Evolutionary conservation across 2,888 invertebrate genomes (phyloP).

Genomic region (Thelaira solivaga): DNA sequence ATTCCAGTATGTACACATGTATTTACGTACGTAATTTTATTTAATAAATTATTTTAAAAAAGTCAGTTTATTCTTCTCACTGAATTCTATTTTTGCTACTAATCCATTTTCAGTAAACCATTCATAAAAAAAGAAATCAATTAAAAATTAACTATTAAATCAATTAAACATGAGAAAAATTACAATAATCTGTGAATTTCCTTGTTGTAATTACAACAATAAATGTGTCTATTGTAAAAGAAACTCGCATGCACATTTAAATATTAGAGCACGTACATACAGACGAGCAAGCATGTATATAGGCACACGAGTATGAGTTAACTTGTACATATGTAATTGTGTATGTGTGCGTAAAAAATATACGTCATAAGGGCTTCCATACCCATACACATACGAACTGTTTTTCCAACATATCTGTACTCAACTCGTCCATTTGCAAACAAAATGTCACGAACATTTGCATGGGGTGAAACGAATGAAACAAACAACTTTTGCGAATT

Average conservation of each 20-base stretch:
- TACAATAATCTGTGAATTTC: constrained; percentile 30
- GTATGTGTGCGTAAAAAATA: background rate
- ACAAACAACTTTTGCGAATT: constrained; percentile 29
- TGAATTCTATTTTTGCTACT: no score
- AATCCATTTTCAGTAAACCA: background rate
- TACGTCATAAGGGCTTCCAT: constrained; percentile 44
- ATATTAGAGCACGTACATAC: background rate
- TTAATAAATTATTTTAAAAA: background rate
- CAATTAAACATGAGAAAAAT: constrained; percentile 1
- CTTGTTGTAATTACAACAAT: constrained; percentile 5
- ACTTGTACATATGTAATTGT: background rate
- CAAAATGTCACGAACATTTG: constrained; percentile 10
- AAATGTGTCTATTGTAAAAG: background rate
- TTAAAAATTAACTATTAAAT: background rate
- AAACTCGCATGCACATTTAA: constrained; percentile 15
- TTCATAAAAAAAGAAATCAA: constrained; percentile 5
- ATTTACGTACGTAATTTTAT: no score
- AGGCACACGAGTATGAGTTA: background rate
- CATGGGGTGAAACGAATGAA: constrained; percentile 20
- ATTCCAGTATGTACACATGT: no score
- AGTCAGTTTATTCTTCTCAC: background rate
- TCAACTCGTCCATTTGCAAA: constrained; percentile 36
- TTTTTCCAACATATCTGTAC: constrained; percentile 34
- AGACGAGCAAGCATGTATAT: background rate
- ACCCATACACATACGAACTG: background rate